Evolutionary conservation across 2,888 invertebrate species (phyloP).

Genomic region (Gnatocerus cornutus): DNA sequence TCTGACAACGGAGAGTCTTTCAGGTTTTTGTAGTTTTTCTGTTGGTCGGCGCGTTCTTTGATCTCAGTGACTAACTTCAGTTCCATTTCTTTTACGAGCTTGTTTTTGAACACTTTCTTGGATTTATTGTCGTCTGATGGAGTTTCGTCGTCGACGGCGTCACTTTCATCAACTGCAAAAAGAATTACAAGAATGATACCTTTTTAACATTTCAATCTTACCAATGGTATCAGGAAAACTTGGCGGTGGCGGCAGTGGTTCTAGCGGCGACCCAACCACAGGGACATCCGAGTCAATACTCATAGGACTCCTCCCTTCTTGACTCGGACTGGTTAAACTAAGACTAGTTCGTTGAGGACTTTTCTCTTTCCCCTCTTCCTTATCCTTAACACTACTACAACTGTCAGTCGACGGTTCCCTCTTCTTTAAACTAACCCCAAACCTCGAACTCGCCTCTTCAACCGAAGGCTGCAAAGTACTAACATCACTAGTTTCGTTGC

Average conservation of each 20-base stretch:
- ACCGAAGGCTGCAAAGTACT: slow-evolving; percentile 80
- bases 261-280: slow-evolving; percentile 72
- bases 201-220: slow-evolving; percentile 50
- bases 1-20: slow-evolving; percentile 73
- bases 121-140: slow-evolving; percentile 66
- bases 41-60: slow-evolving; percentile 82
- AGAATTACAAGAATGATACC: background rate
- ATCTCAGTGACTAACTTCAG: slow-evolving; percentile 88
- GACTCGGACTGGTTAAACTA: slow-evolving; percentile 68
- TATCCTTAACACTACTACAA: slow-evolving; percentile 73
- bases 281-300: slow-evolving; percentile 71
- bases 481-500: slow-evolving; percentile 71
- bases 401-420: slow-evolving; percentile 78
- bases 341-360: slow-evolving; percentile 68
- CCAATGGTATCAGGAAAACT: slow-evolving; percentile 63
- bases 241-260: slow-evolving; percentile 69
- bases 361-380: slow-evolving; percentile 67
- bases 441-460: slow-evolving; percentile 82
- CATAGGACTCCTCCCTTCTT: slow-evolving; percentile 68
- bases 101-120: slow-evolving; percentile 71
- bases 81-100: slow-evolving; percentile 86
- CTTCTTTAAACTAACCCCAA: slow-evolving; percentile 80
- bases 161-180: slow-evolving; percentile 47
- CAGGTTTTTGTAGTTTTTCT: slow-evolving; percentile 72
- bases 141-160: slow-evolving; percentile 48